Percentiles rank a stretch among this genome's conserved stretches.
Conservation (phyloP, 2,797 vertebrate genomes). For the Pangasius macronema region DNA sequence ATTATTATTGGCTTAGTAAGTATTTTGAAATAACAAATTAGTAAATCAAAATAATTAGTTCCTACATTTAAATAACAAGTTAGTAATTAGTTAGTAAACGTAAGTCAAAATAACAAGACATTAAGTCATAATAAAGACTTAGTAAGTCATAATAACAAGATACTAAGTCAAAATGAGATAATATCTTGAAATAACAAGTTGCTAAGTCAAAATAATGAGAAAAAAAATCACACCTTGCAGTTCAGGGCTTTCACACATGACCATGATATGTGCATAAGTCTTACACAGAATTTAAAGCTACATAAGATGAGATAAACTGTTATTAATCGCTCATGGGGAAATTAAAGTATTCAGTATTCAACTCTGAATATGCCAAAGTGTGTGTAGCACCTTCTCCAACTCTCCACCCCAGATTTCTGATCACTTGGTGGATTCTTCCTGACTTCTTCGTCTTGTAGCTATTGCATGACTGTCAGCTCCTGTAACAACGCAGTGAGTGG, state of each 20-base stretch:
- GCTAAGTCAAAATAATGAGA: background rate
- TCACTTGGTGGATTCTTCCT: background rate
- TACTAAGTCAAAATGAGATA: too few species aligned
- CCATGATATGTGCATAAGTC: background rate
- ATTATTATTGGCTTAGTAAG: background rate
- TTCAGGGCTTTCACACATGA: background rate
- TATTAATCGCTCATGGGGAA: background rate
- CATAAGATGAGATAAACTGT: background rate
- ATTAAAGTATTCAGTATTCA: background rate
- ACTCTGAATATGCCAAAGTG: background rate
- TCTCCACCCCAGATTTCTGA: background rate
- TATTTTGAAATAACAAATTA: background rate
- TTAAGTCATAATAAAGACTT: too few species aligned
- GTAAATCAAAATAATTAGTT: background rate
- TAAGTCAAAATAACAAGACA: background rate
- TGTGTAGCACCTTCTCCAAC: background rate
- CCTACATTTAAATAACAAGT: too few species aligned
- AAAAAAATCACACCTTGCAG: background rate
- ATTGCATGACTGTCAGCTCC: background rate
- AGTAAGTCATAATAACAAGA: too few species aligned
- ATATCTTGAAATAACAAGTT: too few species aligned
- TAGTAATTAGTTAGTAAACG: too few species aligned
- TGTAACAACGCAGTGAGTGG: background rate
- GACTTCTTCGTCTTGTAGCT: background rate
- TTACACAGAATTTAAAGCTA: background rate